Evolutionary conservation across 2,797 vertebrate species (phyloP).

Genomic region (Poecilia velifera): DNA sequence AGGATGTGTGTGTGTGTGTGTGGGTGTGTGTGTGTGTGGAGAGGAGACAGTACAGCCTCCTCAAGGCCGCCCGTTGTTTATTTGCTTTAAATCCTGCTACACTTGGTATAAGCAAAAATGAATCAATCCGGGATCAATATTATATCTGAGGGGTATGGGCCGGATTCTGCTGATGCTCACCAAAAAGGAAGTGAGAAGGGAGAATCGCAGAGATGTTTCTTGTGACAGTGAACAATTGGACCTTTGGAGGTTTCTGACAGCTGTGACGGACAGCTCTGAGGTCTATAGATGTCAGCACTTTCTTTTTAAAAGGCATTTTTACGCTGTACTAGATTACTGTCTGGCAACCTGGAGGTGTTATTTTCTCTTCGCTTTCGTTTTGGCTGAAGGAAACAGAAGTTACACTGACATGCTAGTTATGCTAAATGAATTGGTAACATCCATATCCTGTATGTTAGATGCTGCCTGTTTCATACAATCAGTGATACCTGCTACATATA

Average conservation of each 20-base stretch:
- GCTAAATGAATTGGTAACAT: neutral
- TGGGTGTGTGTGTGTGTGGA: conserved; percentile 14
- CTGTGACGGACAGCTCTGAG: conserved; percentile 56
- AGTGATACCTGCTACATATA: neutral
- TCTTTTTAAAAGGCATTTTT: conserved; percentile 24
- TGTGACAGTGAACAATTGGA: conserved; percentile 21
- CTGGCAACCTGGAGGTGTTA: conserved; percentile 12
- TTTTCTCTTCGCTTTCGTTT: neutral
- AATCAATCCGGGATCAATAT: conserved; percentile 27
- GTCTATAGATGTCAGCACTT: conserved; percentile 44
- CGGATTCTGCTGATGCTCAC: conserved; percentile 33
- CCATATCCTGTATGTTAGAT: neutral
- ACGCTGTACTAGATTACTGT: conserved; percentile 1
- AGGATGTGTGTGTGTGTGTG: conserved; percentile 17
- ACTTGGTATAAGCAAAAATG: conserved; percentile 5
- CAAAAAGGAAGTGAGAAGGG: conserved; percentile 18
- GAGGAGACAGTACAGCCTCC: conserved; percentile 5
- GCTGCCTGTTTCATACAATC: neutral
- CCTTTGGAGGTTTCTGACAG: conserved; percentile 42
- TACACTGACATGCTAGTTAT: conserved; percentile 4
- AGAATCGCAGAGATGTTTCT: conserved; percentile 19
- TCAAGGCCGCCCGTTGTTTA: conserved; percentile 30
- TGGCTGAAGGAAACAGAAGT: conserved; percentile 2
- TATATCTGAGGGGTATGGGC: conserved; percentile 19
- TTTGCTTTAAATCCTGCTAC: conserved; percentile 8